Conservation (phyloP, 1,140 invertebrate genomes). For the Pteromalus puparum region DNA sequence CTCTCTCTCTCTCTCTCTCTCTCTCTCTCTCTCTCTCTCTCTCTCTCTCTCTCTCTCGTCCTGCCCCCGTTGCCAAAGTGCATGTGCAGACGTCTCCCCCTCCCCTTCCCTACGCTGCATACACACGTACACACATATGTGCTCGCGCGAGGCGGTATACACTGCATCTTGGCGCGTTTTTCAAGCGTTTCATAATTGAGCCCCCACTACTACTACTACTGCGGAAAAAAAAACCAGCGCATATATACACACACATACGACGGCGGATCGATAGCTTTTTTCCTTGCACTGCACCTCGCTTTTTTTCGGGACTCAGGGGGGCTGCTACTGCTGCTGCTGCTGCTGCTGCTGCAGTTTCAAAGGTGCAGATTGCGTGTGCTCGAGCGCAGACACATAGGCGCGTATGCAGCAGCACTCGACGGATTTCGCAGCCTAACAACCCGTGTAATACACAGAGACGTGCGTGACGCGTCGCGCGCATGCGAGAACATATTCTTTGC, state of each 20-base stretch:
- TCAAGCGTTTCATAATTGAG: constrained; percentile 72
- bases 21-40: too few species aligned
- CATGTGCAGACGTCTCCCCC: constrained; percentile 46
- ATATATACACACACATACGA: too few species aligned
- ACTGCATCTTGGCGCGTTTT: constrained; percentile 62
- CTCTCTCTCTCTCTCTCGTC: too few species aligned
- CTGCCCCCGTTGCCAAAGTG: constrained; percentile 42
- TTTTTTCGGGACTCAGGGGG: constrained; percentile 62
- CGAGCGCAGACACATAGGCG: not conserved
- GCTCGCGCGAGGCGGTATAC: constrained; percentile 38
- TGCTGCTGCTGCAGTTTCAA: not conserved
- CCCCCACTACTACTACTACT: constrained; percentile 40
- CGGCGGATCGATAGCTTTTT: constrained; percentile 68
- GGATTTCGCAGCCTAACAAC: constrained; percentile 24
- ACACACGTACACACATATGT: constrained; percentile 42
- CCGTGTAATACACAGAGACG: constrained; percentile 13
- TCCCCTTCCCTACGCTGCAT: too few species aligned
- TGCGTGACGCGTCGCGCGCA: not conserved
- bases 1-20: too few species aligned
- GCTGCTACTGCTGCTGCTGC: too few species aligned
- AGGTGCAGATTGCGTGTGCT: constrained; percentile 25
- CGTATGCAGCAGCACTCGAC: constrained; percentile 6
- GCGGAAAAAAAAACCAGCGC: constrained; percentile 16
- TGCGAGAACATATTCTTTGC: not conserved
- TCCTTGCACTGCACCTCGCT: not conserved